Evolutionary conservation across 1,140 invertebrate species (phyloP), one percentile per base, ranked within the genome.

Genomic region (Calephelis virginiensis): DNA sequence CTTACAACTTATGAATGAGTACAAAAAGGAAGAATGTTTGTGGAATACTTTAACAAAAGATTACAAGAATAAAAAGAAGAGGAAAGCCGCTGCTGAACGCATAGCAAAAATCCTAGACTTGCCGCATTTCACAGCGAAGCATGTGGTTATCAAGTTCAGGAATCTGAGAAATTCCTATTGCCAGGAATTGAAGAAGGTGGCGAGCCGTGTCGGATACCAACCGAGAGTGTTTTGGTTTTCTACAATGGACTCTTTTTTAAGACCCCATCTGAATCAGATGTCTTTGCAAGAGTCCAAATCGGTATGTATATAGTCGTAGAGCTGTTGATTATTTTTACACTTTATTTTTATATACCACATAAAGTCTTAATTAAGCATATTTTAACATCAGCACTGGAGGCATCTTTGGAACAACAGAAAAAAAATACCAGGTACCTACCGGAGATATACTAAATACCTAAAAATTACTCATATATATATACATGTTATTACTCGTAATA

Each of bases 121-220:
- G 7, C 64, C 63, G 3, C 73, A 81, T 45, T 86, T 87, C 53
- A 72, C 72, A 11, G 63, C 73, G 0, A 61, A 56, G 40, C 81
- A 85, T 45, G 83, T 88, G 1, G 64, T 78, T 17, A 81, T 80
- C 9, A 89, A 86, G 69, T 78, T 89, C 48, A 89, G 83, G 66
- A 88, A 85, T 63, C 67, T 89, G 10, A 75, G 86, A 46, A 86
- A 82, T 47, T 77, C 84, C 0, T 87, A 87, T 47, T 78, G 78
- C 45, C 82, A 85, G 70, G 85, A 85, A 64, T 53, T 87, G 61
- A 86, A 81, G 67, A 87, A 85, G 70, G 80, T 86, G 0, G 72
- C 71, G 0, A 68, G 65, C 5, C 72, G 71, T 8, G 12, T 63
- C 10, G 53, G 17, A 6, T 83, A 80, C 61, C 72, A 64, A 45